Conservation (phyloP, 2,797 vertebrate genomes). For the Eulemur coronatus region DNA sequence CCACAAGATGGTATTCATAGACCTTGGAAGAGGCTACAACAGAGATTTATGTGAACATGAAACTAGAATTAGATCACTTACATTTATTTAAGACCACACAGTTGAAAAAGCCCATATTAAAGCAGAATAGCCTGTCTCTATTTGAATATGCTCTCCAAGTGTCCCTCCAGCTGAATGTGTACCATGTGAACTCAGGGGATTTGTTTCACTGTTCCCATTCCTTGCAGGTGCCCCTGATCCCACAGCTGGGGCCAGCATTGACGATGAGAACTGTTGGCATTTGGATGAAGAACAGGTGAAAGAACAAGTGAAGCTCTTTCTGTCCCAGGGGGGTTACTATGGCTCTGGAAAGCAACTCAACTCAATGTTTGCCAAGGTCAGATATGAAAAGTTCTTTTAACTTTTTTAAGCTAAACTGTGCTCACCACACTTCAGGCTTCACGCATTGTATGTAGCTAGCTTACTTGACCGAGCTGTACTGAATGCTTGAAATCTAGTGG, state of each 20-base stretch:
- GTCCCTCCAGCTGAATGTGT: background rate
- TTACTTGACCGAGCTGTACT: background rate
- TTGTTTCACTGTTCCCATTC: conserved; percentile 15
- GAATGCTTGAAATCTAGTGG: conserved; percentile 14
- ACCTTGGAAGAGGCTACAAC: background rate
- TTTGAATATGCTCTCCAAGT: conserved; percentile 34
- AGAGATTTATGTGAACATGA: background rate
- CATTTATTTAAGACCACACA: background rate
- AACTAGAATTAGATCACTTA: conserved; percentile 16
- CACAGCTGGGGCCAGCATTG: conserved; percentile 97
- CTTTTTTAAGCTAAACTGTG: background rate
- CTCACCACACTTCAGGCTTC: background rate
- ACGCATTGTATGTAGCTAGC: background rate
- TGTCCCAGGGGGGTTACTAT: conserved; percentile 98
- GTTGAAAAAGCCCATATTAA: background rate
- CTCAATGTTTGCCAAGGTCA: conserved; percentile 98
- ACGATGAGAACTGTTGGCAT: conserved; percentile 99
- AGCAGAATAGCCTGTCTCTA: background rate
- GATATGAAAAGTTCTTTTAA: conserved; percentile 31
- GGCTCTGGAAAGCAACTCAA: conserved; percentile 98
- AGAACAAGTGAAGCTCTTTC: conserved; percentile 98
- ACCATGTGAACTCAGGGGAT: background rate
- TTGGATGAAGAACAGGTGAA: conserved; percentile 98
- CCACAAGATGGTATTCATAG: background rate
- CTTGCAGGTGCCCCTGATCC: conserved; percentile 95